These are phyloP conservation scores for Drosophila asahinai DNA, from an alignment of 1,140 invertebrate genomes.

Conservation along the genomic window DNA sequence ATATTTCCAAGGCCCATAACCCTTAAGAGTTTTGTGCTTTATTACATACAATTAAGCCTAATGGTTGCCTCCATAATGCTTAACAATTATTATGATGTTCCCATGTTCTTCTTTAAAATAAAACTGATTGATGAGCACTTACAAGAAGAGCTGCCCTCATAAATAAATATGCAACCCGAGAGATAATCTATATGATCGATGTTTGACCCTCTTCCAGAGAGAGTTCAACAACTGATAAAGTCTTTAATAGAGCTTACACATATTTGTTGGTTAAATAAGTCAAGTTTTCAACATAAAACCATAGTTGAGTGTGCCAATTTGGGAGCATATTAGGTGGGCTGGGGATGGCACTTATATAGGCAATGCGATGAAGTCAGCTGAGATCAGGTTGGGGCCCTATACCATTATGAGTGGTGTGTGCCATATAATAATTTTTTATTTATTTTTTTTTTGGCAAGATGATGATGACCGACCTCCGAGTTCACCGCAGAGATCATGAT, in stretches of 20 bases:
- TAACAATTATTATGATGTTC: not conserved
- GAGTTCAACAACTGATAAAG: slow-evolving; percentile 23
- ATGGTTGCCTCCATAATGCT: not conserved
- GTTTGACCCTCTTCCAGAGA: not conserved
- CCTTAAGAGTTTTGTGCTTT: not conserved
- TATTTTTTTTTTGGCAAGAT: slow-evolving; percentile 25
- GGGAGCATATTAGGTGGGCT: slow-evolving; percentile 15
- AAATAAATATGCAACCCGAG: not conserved
- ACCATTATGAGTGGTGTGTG: slow-evolving; percentile 1
- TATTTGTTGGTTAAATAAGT: not conserved
- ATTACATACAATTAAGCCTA: slow-evolving; percentile 2
- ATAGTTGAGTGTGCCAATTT: slow-evolving; percentile 9
- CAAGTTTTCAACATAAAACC: not conserved
- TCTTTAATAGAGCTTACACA: not conserved
- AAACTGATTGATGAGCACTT: slow-evolving; percentile 7
- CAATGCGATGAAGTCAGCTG: slow-evolving; percentile 33
- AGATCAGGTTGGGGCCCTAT: slow-evolving; percentile 16
- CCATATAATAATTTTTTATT: slow-evolving; percentile 5
- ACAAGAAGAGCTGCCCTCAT: not conserved
- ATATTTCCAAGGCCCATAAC: not conserved
- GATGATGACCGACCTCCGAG: slow-evolving; percentile 15
- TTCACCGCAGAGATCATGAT: slow-evolving; percentile 24
- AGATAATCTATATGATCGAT: not conserved
- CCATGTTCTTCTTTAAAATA: not conserved
- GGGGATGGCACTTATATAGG: slow-evolving; percentile 23